These are phyloP conservation scores for Eulemur rubriventer DNA, from an alignment of 2,797 vertebrate species.

Conservation along the genomic window DNA sequence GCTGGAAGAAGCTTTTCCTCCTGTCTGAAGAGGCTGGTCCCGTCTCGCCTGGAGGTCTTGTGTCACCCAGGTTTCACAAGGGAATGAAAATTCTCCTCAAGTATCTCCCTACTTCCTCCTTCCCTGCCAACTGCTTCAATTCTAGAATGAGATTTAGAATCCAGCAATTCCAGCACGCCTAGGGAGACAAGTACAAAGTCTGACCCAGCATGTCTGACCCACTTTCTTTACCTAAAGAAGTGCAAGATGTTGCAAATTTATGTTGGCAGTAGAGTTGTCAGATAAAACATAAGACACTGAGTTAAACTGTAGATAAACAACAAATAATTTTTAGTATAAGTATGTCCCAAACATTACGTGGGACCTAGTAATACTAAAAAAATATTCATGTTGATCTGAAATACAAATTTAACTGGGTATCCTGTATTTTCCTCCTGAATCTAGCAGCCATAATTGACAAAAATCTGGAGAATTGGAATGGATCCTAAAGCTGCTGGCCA, in stretches of 20 bases:
- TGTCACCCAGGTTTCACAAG: background rate
- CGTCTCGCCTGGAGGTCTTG: background rate
- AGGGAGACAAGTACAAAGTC: background rate
- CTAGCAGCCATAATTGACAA: background rate
- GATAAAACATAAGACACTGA: background rate
- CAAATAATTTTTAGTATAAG: background rate
- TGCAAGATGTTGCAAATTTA: background rate
- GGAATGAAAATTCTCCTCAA: background rate
- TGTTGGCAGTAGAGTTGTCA: background rate
- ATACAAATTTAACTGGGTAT: slow-evolving; percentile 12
- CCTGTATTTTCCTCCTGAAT: background rate
- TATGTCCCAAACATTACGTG: background rate
- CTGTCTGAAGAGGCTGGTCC: background rate
- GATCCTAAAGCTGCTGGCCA: background rate
- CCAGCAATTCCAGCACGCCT: background rate
- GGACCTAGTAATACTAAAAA: background rate
- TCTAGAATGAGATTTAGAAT: background rate
- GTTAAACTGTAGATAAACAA: background rate
- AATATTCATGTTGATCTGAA: background rate
- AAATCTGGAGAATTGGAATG: background rate
- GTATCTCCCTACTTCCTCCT: background rate
- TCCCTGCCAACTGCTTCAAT: background rate
- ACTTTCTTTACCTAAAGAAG: background rate
- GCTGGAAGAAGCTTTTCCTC: background rate
- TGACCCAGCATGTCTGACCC: background rate